Conservation (phyloP, 2,797 vertebrate genomes). For the Pseudomugil gertrudae region DNA sequence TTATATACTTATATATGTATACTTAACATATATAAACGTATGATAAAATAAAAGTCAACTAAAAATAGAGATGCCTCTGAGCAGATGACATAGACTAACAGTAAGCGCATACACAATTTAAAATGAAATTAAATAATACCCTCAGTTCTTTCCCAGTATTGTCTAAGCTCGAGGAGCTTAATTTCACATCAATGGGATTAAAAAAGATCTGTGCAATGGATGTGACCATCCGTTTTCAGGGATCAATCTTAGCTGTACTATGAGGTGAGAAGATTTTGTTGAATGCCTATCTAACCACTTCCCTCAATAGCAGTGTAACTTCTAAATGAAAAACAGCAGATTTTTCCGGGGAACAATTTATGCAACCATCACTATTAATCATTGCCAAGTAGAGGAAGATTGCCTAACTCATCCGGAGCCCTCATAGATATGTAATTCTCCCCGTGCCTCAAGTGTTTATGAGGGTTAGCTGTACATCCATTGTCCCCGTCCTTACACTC, state of each 20-base stretch:
- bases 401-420: constrained; percentile 63
- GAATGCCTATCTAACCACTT: constrained; percentile 41
- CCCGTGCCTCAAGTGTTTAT: constrained; percentile 54
- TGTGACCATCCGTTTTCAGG: constrained; percentile 14
- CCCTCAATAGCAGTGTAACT: constrained; percentile 45
- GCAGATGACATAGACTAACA: constrained; percentile 4
- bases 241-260: constrained; percentile 1
- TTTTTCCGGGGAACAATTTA: constrained; percentile 66
- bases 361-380: constrained; percentile 75
- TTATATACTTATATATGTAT: too few relatives aligned
- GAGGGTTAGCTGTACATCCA: constrained; percentile 48
- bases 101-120: background rate
- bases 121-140: constrained; percentile 27
- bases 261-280: constrained; percentile 21
- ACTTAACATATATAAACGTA: too few relatives aligned
- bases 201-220: background rate
- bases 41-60: constrained; percentile 6
- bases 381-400: constrained; percentile 54
- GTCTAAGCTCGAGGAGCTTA: constrained; percentile 19
- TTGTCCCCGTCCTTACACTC: constrained; percentile 45
- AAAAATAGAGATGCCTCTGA: constrained; percentile 37
- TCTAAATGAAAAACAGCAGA: constrained; percentile 58
- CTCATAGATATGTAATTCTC: constrained; percentile 69
- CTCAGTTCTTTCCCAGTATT: constrained; percentile 12
- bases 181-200: constrained; percentile 24